phyloP scores from a whole-genome alignment of 1,140 invertebrate species.

The Lycorma delicatula region DNA sequence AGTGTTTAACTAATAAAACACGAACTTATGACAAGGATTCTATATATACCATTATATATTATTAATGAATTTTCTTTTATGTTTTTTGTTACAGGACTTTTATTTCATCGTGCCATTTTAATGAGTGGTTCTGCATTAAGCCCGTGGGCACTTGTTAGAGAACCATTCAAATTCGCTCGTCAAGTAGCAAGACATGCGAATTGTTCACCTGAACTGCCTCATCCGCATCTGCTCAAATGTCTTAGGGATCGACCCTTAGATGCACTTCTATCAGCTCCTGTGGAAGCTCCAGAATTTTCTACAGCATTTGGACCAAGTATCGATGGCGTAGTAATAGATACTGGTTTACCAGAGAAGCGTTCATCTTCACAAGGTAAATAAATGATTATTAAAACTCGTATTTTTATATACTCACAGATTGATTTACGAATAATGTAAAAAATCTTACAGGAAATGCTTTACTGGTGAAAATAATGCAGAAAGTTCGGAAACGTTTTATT shows the following conservation, averaged over 20 bases:
- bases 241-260: constrained; percentile 69
- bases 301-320: constrained; percentile 84
- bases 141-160: constrained; percentile 83
- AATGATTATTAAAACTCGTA: background rate
- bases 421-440: background rate
- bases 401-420: background rate
- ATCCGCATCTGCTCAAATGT: constrained; percentile 70
- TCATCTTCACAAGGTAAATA: constrained; percentile 38
- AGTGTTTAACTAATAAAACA: too few relatives aligned
- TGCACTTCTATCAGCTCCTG: constrained; percentile 55
- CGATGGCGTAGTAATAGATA: constrained; percentile 83
- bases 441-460: background rate
- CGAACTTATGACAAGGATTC: too few relatives aligned
- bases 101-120: constrained; percentile 88
- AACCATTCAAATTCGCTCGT: constrained; percentile 76
- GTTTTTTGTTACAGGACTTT: constrained; percentile 49
- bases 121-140: constrained; percentile 92
- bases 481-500: too few relatives aligned
- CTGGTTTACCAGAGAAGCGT: constrained; percentile 39
- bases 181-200: constrained; percentile 79
- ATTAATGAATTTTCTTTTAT: too few relatives aligned
- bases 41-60: too few relatives aligned
- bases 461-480: background rate
- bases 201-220: constrained; percentile 66
- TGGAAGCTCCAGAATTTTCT: constrained; percentile 70